phyloP scores from a whole-genome alignment of 2,797 vertebrate genomes.

The Phrynocephalus vlangalii region DNA sequence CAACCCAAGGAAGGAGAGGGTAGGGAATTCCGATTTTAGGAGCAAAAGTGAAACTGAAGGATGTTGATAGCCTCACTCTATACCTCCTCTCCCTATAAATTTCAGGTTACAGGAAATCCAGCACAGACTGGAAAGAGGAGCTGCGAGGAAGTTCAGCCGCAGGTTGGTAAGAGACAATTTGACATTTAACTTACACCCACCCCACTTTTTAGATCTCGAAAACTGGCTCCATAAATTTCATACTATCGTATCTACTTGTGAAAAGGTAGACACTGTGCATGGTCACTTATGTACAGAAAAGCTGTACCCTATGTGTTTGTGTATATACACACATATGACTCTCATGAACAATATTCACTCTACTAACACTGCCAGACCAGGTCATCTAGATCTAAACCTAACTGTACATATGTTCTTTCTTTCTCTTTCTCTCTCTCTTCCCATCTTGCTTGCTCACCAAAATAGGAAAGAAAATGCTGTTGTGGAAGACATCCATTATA shows the following conservation, averaged over 20 bases:
- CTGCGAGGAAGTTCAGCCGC: not conserved
- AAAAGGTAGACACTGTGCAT: not conserved
- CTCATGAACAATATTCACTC: not conserved
- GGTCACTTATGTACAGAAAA: not conserved
- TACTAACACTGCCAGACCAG: not conserved
- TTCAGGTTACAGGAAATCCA: not conserved
- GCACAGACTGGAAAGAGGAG: too few relatives aligned
- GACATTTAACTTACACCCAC: not conserved
- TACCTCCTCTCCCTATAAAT: not conserved
- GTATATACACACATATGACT: not conserved
- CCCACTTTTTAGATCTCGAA: not conserved
- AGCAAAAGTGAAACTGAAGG: not conserved
- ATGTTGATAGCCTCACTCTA: not conserved
- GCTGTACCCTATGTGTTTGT: not conserved
- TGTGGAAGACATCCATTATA: constrained; percentile 42
- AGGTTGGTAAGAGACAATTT: too few relatives aligned
- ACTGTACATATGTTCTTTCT: not conserved
- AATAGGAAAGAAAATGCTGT: not conserved
- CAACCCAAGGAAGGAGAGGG: not conserved
- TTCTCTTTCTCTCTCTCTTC: not conserved
- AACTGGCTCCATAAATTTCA: not conserved
- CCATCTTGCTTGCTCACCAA: not conserved
- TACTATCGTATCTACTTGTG: not conserved
- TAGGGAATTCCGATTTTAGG: not conserved
- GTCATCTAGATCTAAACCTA: not conserved